Base-by-base conservation (phyloP, 2,888 invertebrate genomes). In the Tholera decimalis region DNA sequence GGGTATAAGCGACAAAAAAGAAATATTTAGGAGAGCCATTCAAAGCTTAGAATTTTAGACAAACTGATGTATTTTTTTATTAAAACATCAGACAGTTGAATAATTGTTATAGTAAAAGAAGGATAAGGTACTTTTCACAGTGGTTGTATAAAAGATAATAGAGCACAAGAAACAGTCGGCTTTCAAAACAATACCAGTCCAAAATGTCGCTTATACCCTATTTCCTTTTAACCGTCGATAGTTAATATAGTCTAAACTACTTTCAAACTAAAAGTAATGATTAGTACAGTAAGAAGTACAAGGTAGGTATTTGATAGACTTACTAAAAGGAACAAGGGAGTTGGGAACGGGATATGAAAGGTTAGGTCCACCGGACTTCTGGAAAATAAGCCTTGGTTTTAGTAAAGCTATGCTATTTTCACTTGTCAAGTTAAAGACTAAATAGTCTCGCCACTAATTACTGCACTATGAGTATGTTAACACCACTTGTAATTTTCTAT, bases 321-420 rank as follows among this genome's bases (percentile, higher is more conserved):
- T 88, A 89, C 88, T 75, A 73, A 73, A 82, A 82, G 82, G 82
- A 83, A 80, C 66, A 61, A 84, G 87, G 84, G 80, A 84, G 83
- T 22, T 39, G 64, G 88, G 86, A 88, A 79, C 84, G 75, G 84
- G 80, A 77, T 79, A 83, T 78, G 83, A 61, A 82, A 87, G 81
- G 85, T 89, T 92, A 94, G 78, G 83, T 88, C 93, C 94, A 95
- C 86, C 95, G 93, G 63, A 95, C 93, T 91, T 95, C 95, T 95
- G 95, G 57, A 92, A 93, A 85, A 80, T 67, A 84, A 88, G 83
- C 63, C 73, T 76, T 78, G 75, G 64, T 55, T 71, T 73, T 54
- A 74, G 6, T 76, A 6, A 53, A 41, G 18, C 33, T 58, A n/a
- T 18, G 49, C 37, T 64, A 71, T 76, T 70, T 62, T 57, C 46